phyloP scores from a whole-genome alignment of 2,888 invertebrate species.

The Furcula furcula region DNA sequence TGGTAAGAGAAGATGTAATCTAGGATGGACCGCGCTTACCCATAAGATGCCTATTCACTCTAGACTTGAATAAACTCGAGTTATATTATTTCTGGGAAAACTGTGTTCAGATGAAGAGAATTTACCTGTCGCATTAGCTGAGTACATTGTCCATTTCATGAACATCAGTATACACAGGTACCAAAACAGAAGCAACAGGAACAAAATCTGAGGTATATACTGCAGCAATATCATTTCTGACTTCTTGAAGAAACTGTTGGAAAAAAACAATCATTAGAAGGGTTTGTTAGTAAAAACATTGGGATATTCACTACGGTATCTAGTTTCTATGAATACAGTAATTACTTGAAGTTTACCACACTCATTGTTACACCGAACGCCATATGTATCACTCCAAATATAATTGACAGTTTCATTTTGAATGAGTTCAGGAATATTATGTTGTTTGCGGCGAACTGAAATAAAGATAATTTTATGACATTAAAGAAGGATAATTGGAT shows the following conservation, averaged over 20 bases:
- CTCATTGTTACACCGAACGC: conserved; percentile 86
- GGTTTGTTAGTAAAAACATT: conserved; percentile 7
- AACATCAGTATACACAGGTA: conserved; percentile 85
- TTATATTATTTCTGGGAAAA: too few relatives aligned
- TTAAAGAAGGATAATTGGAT: too few relatives aligned
- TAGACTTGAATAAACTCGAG: too few relatives aligned
- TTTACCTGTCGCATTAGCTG: conserved; percentile 58
- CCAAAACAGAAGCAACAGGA: conserved; percentile 85
- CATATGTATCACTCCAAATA: conserved; percentile 88
- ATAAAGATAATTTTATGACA: too few relatives aligned
- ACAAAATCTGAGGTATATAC: conserved; percentile 87
- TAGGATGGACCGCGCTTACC: too few relatives aligned
- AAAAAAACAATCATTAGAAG: conserved; percentile 13
- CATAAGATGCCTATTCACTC: too few relatives aligned
- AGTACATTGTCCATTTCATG: conserved; percentile 85
- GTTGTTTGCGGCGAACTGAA: conserved; percentile 83
- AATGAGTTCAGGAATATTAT: conserved; percentile 87
- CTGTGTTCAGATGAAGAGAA: too few relatives aligned
- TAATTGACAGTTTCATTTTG: conserved; percentile 89
- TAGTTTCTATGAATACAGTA: conserved; percentile 78
- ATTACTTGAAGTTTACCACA: conserved; percentile 83
- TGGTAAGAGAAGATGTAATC: too few relatives aligned
- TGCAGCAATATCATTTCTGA: conserved; percentile 79
- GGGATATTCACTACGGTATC: conserved; percentile 38
- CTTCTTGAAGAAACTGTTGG: conserved; percentile 73